Evolutionary conservation across 2,797 vertebrate genomes (phyloP).

Genomic region (Crypturellus tataupa): DNA sequence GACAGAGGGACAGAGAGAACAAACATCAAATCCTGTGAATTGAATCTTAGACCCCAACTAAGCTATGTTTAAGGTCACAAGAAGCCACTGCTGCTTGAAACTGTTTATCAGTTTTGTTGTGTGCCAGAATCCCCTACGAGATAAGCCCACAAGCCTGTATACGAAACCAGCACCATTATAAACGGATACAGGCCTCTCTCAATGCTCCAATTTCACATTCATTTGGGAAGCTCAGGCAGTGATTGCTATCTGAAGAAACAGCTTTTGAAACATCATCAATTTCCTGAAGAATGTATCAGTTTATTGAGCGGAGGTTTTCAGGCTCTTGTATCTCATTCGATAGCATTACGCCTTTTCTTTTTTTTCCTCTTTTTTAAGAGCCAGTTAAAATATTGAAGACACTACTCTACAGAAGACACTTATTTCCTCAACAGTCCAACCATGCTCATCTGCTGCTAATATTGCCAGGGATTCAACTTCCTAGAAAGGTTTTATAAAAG

Average conservation of each 20-base stretch:
- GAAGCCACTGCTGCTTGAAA: slow-evolving; percentile 10
- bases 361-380: not conserved
- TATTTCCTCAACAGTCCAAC: not conserved
- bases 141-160: slow-evolving; percentile 3
- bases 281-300: slow-evolving; percentile 66
- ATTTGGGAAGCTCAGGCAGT: slow-evolving; percentile 37
- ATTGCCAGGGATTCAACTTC: not conserved
- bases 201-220: not conserved
- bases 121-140: slow-evolving; percentile 26
- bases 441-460: not conserved
- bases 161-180: slow-evolving; percentile 14
- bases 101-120: not conserved
- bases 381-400: slow-evolving; percentile 21
- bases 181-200: not conserved
- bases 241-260: slow-evolving; percentile 55
- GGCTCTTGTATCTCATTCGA: slow-evolving; percentile 29
- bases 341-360: slow-evolving; percentile 14
- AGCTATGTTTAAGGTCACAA: slow-evolving; percentile 18
- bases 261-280: slow-evolving; percentile 66
- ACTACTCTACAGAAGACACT: not conserved
- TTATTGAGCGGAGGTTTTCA: slow-evolving; percentile 42
- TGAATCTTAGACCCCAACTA: not conserved
- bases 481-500: not conserved
- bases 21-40: not conserved
- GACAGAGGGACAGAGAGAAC: not conserved